Base-by-base conservation (phyloP, 35 echinoderm and acorn worm species). In the Lytechinus pictus region DNA sequence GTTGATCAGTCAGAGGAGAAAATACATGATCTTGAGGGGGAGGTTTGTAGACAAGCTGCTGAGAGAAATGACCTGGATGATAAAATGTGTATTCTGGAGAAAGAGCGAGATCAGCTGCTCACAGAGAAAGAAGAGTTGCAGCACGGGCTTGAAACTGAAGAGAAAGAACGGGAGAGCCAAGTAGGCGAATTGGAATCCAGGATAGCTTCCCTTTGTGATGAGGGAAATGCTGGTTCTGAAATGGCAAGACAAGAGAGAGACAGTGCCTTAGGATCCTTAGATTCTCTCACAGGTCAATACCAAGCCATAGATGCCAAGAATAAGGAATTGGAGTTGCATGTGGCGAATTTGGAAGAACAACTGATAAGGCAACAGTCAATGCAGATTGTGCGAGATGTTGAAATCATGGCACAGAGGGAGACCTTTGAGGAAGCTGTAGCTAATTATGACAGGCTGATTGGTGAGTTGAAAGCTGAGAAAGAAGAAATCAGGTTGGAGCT, bases 121-220 rank as follows among this genome's bases (percentile, higher is more conserved):
- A 94, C 95, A 54, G 97, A 97, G 9, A 99, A 99, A 66, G 98
- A 99, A 94, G 87, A 95, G 10, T 93, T 99, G 33, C 97, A 99
- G 52, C 98, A 99, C 94, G 54, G 86, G 86, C 57, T 99, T 29
- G 98, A 99, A 91, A 87, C 90, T 27, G 92, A 93, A 89, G 94
- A 97, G 86, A 97, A 97, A 96, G 98, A 99, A 91, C 94, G 52
- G 86, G 98, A 99, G 72, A 90, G 86, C 24, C 94, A 99, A 90
- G 97, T 99, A 14, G 51, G 61, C 11, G 95, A 97, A 54, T 14
- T 97, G 9, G 52, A 96, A 53, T 86, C 86, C 51, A 61, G 61
- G n/a, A 95, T 96, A 91, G 86, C 86, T 91, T 33, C 92, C 53
- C 53, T 95, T 28, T 60, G 2, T 28, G 86, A 95, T 12, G 16